Evolutionary conservation across 2,113 vertebrate species (phyloP).

Genomic region (Myiagra hebetior): DNA sequence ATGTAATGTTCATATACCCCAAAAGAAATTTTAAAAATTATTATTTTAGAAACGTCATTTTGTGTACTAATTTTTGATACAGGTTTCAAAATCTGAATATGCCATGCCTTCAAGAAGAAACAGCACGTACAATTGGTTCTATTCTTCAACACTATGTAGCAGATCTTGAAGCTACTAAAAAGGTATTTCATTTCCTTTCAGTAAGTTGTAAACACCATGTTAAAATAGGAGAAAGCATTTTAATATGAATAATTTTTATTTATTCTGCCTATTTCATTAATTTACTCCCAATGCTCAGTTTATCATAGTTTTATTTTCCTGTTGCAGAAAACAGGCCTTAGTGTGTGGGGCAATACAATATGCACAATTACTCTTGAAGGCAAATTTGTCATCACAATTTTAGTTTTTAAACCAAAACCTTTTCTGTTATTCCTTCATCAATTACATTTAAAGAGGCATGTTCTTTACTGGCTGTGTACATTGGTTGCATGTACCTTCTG

Average conservation of each 20-base stretch:
- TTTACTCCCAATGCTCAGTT: not conserved
- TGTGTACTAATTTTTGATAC: not conserved
- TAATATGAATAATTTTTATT: not conserved
- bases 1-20: not conserved
- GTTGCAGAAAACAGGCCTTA: not conserved
- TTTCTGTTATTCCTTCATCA: not conserved
- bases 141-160: constrained; percentile 78
- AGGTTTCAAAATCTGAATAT: constrained; percentile 84
- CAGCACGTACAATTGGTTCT: constrained; percentile 8
- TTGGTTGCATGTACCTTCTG: not conserved
- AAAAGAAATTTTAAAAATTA: not conserved
- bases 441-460: not conserved
- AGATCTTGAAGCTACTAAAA: constrained; percentile 78
- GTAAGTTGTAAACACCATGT: not conserved
- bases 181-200: constrained; percentile 59
- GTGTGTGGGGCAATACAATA: not conserved
- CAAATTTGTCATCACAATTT: not conserved
- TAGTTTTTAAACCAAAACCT: not conserved
- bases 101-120: constrained; percentile 77
- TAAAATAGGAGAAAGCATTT: not conserved
- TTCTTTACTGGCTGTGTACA: not conserved
- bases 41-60: not conserved
- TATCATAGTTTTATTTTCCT: not conserved
- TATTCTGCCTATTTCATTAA: not conserved
- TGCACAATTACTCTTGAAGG: not conserved